Base-by-base conservation (phyloP, 2,797 vertebrate genomes). In the Smutsia gigantea region DNA sequence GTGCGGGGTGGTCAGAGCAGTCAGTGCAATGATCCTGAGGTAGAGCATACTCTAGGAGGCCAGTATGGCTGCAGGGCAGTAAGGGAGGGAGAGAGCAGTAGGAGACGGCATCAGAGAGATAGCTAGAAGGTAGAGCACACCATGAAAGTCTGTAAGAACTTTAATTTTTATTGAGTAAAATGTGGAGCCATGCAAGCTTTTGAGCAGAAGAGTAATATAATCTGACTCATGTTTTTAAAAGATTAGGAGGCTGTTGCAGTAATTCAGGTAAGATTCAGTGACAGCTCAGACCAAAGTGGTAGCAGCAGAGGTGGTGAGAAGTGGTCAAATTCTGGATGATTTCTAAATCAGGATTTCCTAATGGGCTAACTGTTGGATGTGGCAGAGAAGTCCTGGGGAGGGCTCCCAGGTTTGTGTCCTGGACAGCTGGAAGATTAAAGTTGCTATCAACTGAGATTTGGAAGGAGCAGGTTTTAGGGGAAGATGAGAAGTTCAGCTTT, bases 301-400 rank as follows among this genome's bases (percentile, higher is more conserved):
- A 59, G 19, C 37, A 63, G 4, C 14, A 46, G 81, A 75, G 21
- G 19, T 53, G 9, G 6, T 2, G 1, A 51, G 8, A 75, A 53
- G 15, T 71, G 18, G n/a, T 21, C 27, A 81, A 64, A 61, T 78
- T 78, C 69, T 75, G 39, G 17, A 12, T 71, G 34, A 34, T 55
- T 90, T 90, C 49, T 66, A 55, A 71, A 81, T 66, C 5, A 34
- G 23, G 5, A 90, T 81, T 93, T 93, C 34, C 49, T 66, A 5
- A 7, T 49, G 7, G 59, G 37, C 63, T 78, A 34, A 78, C 19
- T 42, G 8, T 19, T 14, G 31, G 15, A 10, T 87, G 21, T 61
- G 31, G 42, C 59, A 64, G 12, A 84, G 25, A 34, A 59, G 64
- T 79, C 57, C 68, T 21, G 74, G 71, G 27, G 63, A 84, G 29